Evolutionary conservation across 1,140 invertebrate genomes (phyloP), one percentile per base, ranked within the genome.

Genomic region (Drosophila tristis): DNA sequence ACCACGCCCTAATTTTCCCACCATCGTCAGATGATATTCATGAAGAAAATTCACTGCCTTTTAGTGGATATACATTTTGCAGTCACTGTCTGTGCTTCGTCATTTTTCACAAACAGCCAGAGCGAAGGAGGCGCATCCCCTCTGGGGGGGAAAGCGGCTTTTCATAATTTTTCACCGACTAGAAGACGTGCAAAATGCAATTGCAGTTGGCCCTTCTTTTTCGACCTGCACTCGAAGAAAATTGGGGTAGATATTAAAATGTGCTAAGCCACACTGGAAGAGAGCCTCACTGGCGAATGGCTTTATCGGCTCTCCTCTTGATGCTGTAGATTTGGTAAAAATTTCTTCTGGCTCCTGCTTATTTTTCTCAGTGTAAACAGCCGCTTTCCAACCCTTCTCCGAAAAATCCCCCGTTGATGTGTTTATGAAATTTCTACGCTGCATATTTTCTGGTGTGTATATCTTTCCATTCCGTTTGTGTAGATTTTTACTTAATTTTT

Each of bases 401-500:
- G 4, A 25, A 23, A 15, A 71, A 45, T 72, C 66, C 73, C 84
- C 84, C 79, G 79, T 84, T 87, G 84, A 87, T 77, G 64, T 87
- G 84, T 79, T 87, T 89, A 87, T 89, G 79, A 76, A 87, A 78
- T 89, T 87, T 87, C 80, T 79, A 77, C 74, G 67, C 84, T 76
- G 84, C 79, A 84, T 87, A 89, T 89, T 89, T 74, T 78, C 68
- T 74, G 80, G 60, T 89, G 71, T 81, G 76, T 86, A 78, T 87
- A 13, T 39, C 31, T 35, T 35, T 35, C 31, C 31, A 3, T 35
- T 35, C 2, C 31, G 31, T 39, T 11, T 39, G 11, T 39, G 35
- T 74, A 80, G 72, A 76, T 65, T 71, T 78, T 74, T 77, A 74
- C 76, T 84, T 84, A 87, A 77, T 87, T 84, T 87, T 64, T 4